A percentile compares a stretch with the other conserved stretches of the same genome.
phyloP scores from a whole-genome alignment of 2,888 invertebrate genomes.

The Pecten maximus region DNA sequence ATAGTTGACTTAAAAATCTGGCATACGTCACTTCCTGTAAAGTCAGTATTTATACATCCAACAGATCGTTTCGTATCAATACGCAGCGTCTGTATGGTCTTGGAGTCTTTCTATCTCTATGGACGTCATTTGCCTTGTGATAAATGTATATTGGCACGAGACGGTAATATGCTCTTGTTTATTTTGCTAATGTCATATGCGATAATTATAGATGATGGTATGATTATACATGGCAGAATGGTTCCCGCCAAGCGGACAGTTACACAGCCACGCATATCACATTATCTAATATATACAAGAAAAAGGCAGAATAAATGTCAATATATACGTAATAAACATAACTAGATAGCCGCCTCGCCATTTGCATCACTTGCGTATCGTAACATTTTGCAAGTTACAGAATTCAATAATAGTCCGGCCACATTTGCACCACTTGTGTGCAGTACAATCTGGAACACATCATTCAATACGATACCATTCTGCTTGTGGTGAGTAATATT shows the following conservation, averaged over 20 bases:
- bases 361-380: background rate
- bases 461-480: background rate
- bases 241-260: background rate
- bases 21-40: constrained; percentile 17
- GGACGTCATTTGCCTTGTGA: background rate
- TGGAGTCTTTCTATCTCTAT: background rate
- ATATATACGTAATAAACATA: constrained; percentile 1
- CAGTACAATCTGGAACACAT: background rate
- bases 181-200: background rate
- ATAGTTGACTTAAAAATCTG: background rate
- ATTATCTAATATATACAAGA: constrained; percentile 17
- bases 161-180: background rate
- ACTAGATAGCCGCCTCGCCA: background rate
- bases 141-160: background rate
- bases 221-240: background rate
- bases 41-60: background rate
- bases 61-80: background rate
- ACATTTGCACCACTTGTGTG: too few species aligned
- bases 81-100: background rate
- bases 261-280: background rate
- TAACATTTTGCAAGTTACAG: background rate
- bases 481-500: too few species aligned
- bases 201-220: background rate
- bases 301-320: background rate
- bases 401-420: background rate